Conservation (phyloP, 30 jellyfish, hydroid and myxozoan genomes). For the Haliclystus octoradiatus region DNA sequence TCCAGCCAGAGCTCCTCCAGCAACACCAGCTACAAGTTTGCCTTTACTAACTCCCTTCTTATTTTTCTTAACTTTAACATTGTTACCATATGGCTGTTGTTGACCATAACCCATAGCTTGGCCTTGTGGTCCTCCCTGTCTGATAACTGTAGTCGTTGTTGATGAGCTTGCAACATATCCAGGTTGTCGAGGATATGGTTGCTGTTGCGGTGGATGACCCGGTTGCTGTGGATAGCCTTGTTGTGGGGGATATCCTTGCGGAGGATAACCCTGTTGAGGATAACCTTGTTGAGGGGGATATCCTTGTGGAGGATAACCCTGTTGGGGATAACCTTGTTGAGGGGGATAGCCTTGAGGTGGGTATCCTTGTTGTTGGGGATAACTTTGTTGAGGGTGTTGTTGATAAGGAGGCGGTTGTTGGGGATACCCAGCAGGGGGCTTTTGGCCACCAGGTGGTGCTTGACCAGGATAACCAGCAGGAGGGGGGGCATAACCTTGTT, state of each 20-base stretch:
- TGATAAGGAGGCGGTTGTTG: slow-evolving; percentile 1
- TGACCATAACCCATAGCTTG: too few relatives aligned
- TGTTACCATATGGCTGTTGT: too few relatives aligned
- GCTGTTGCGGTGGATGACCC: background rate
- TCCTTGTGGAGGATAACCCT: slow-evolving; percentile 2
- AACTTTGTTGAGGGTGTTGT: background rate
- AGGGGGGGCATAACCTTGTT: background rate
- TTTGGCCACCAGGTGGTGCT: background rate
- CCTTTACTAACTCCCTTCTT: background rate
- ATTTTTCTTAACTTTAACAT: background rate
- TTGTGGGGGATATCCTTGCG: background rate
- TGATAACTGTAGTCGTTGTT: background rate
- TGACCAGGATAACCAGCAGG: background rate
- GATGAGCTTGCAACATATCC: background rate
- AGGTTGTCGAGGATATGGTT: background rate
- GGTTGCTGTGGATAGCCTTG: background rate
- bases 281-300: background rate
- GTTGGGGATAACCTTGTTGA: background rate
- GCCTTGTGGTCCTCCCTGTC: background rate
- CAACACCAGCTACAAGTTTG: background rate
- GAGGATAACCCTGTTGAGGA: slow-evolving; percentile 1
- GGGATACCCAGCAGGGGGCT: slow-evolving; percentile 1
- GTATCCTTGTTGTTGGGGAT: background rate
- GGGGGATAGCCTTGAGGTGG: background rate
- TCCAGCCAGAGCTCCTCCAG: background rate